A percentile compares a stretch with the other conserved stretches of the same genome.
Conservation (phyloP, 1,140 invertebrate species). For the Nixonia krombeini region DNA sequence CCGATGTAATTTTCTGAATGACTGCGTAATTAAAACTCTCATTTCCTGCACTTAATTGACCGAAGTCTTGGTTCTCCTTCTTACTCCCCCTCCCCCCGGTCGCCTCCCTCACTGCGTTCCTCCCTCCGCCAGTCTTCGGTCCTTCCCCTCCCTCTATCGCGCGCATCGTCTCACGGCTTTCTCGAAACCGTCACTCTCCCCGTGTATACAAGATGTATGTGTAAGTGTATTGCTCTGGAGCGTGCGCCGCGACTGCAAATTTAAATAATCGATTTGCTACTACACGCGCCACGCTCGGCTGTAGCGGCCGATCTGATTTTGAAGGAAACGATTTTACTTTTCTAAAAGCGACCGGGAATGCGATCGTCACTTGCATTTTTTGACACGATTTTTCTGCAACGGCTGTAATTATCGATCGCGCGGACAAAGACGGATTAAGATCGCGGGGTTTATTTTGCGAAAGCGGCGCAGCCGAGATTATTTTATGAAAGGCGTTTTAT, state of each 20-base stretch:
- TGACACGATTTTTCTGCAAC: background rate
- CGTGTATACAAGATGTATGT: slow-evolving; percentile 4
- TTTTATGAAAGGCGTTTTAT: too few species aligned
- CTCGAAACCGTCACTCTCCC: slow-evolving; percentile 17
- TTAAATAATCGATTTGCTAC: slow-evolving; percentile 35
- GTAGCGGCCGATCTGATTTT: background rate
- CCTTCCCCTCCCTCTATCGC: slow-evolving; percentile 2
- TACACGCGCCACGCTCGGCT: slow-evolving; percentile 2
- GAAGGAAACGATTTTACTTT: too few species aligned
- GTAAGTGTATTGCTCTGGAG: slow-evolving; percentile 7
- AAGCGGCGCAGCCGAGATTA: too few species aligned
- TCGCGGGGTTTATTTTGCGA: too few species aligned
- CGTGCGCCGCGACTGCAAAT: slow-evolving; percentile 19
- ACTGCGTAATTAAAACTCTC: slow-evolving; percentile 74
- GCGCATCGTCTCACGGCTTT: slow-evolving; percentile 27
- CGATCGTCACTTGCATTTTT: background rate
- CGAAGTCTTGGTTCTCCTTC: slow-evolving; percentile 63
- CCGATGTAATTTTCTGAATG: slow-evolving; percentile 74
- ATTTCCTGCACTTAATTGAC: slow-evolving; percentile 74
- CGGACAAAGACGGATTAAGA: too few species aligned
- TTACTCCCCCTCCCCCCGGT: slow-evolving; percentile 17
- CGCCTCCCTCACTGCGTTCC: background rate
- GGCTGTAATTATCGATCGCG: too few species aligned
- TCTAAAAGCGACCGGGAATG: too few species aligned
- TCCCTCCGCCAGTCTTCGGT: background rate